Base-by-base conservation (phyloP, 30 jellyfish, hydroid and myxozoan species). In the Aurelia sp. region DNA sequence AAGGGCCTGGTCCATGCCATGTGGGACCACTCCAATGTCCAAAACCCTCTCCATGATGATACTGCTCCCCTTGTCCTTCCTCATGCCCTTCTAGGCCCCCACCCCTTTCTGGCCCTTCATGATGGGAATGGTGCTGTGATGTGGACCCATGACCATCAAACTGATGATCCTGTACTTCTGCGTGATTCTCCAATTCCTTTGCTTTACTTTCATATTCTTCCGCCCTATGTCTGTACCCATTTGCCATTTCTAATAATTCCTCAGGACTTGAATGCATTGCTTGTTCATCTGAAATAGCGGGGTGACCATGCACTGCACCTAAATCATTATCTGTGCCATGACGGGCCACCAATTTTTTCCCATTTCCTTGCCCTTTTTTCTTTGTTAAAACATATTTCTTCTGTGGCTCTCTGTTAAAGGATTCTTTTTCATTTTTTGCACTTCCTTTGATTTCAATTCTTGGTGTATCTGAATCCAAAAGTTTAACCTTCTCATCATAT, bases 131-230 rank as follows among this genome's bases (percentile, higher is more conserved):
- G 50, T 88, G 91, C 69, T 88, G 91, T 19, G 96, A 88, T 5
- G 22, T 58, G 5, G 88, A 72, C 18, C 89, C 96, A 48, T 76
- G 96, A 3, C 67, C 48, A 35, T 67, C 84, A 31, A 17, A 62
- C 44, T 90, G 94, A 48, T 90, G 97, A 30, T 90, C 93, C 38
- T 79, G 88, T 31, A 90, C 78, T 22, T 81, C 93, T 64, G 97
- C 97, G 38, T 81, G 85, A 63, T 90, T 90, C 59, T 72, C 87
- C 30, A 90, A 63, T 51, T 90, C 97, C 67, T 90, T 81, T 10
- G 97, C 97, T 67, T 90, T 90, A 59, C 92, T 79, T 18, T 81
- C 88, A 55, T 59, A 90, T 47, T 81, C 91, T 20, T 90, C 97
- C 1, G 97, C 97, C 58, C 88, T 31, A 57, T 70, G 84, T 73